Evolutionary conservation across 2,888 invertebrate genomes (phyloP), one percentile per base, ranked within the genome.

Genomic region (Aquatica leii): DNA sequence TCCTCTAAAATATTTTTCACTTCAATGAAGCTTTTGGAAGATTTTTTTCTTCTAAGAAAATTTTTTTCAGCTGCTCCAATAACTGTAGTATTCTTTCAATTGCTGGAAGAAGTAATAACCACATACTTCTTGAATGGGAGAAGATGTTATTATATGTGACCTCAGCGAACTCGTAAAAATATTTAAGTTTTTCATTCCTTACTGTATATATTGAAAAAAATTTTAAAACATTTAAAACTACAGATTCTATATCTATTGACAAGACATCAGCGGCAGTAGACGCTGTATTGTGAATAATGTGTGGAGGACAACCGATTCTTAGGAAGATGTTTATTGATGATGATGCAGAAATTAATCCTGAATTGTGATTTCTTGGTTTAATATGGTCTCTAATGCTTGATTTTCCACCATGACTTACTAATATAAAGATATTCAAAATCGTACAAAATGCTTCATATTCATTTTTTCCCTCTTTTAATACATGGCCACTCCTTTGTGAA

Each of bases 281-380:
- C 1, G 41, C 20, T 21, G 54, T 54, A 18, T 54, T 41, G 43
- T 54, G 11, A 12, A 54, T 3, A 14, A 53, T 43, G 43, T 65
- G 61, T 37, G 52, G 52, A 34, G 65, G 14, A 37, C 56, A 61
- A 41, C 65, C 57, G 34, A 65, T 48, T 12, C 58, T 53, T 34
- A 2, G 1, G 15, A 24, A 31, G 1, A 52, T 52, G 34, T 18
- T 11, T 24, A 2, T 34, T 2, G 31, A 34, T 14, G 41, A 8
- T 12, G 41, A 41, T 18, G 11, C 18, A n/a, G 18, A 11, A 1
- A n/a, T 15, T 2, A 31, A 31, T 31, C 18, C 2, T 5, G 41
- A 8, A 8, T 41, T 41, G 15, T 41, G n/a, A 41, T 4, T 41
- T 12, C 5, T 14, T 4, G 6, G 5, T 41, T 41, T 5, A 41